Conservation (phyloP, 2,888 invertebrate species). For the Lepas anatifera region DNA sequence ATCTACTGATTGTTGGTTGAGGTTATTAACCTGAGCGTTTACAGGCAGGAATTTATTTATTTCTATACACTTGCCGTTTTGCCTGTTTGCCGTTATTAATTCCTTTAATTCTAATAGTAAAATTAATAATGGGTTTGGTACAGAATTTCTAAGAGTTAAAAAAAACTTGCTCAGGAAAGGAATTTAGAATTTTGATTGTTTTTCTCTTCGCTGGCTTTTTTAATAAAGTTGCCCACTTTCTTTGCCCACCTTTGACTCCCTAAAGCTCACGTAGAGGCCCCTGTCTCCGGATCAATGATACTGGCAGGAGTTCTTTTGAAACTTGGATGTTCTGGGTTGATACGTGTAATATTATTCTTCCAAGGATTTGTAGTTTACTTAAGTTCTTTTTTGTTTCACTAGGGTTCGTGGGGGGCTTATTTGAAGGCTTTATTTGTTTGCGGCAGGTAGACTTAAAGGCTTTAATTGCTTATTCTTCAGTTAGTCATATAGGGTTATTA, state of each 20-base stretch:
- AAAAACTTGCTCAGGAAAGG: no score
- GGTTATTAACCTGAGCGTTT: conserved; percentile 56
- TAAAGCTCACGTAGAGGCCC: conserved; percentile 63
- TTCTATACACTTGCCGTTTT: conserved; percentile 57
- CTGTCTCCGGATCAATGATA: conserved; percentile 58
- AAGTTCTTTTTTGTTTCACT: conserved; percentile 36
- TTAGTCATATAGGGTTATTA: conserved; percentile 52
- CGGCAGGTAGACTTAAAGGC: conserved; percentile 55
- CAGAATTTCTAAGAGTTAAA: no score
- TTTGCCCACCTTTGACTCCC: conserved; percentile 56
- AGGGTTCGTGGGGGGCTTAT: conserved; percentile 46
- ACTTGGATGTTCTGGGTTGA: conserved; percentile 54
- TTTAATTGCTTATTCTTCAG: conserved; percentile 61
- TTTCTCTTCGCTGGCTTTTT: conserved; percentile 48
- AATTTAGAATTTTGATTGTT: conserved; percentile 40
- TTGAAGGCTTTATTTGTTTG: conserved; percentile 52
- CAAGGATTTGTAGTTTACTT: background rate
- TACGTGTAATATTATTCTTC: conserved; percentile 42
- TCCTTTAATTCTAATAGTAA: conserved; percentile 28
- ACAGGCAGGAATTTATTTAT: conserved; percentile 51
- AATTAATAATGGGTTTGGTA: no score
- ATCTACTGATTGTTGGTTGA: conserved; percentile 53
- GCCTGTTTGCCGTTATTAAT: conserved; percentile 51
- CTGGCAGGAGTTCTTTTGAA: conserved; percentile 59
- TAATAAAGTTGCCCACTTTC: conserved; percentile 58